Percentiles rank a stretch among this genome's conserved stretches.
Conservation (phyloP, 2,113 vertebrate genomes). For the Syngnathus scovelli region DNA sequence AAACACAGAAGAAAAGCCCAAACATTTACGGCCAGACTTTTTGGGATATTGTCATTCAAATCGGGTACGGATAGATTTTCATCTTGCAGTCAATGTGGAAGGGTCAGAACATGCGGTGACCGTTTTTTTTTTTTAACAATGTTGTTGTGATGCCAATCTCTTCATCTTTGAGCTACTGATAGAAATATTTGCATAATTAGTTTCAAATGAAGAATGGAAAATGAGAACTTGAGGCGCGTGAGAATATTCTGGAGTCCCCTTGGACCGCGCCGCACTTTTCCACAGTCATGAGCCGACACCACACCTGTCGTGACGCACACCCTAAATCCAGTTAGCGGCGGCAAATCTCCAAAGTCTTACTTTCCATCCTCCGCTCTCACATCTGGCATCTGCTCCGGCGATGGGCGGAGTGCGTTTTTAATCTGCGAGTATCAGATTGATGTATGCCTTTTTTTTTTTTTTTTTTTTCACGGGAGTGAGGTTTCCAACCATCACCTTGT, state of each 20-base stretch:
- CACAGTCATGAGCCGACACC: constrained; percentile 22
- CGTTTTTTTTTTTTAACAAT: constrained; percentile 1
- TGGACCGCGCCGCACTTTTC: not conserved
- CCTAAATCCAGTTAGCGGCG: constrained; percentile 25
- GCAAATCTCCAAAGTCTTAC: constrained; percentile 17
- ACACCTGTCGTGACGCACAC: constrained; percentile 3
- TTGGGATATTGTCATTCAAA: constrained; percentile 17
- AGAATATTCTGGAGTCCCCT: not conserved
- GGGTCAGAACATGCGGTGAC: constrained; percentile 1
- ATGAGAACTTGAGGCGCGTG: not conserved
- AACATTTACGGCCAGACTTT: not conserved
- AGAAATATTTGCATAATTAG: not conserved
- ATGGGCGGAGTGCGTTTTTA: constrained; percentile 31
- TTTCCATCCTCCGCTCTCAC: constrained; percentile 19
- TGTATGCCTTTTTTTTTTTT: constrained; percentile 22
- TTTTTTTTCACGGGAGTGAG: constrained; percentile 3
- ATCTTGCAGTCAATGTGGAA: not conserved
- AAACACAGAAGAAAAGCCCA: constrained; percentile 1
- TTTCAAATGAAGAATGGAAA: too few species aligned
- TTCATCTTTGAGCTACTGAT: not conserved
- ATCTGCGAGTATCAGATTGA: constrained; percentile 35
- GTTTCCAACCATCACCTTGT: constrained; percentile 15
- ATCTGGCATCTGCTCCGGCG: not conserved
- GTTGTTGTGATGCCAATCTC: not conserved
- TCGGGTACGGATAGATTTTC: constrained; percentile 22